Conservation (phyloP, 2,888 invertebrate species). For the Watsonalla cultraria region DNA sequence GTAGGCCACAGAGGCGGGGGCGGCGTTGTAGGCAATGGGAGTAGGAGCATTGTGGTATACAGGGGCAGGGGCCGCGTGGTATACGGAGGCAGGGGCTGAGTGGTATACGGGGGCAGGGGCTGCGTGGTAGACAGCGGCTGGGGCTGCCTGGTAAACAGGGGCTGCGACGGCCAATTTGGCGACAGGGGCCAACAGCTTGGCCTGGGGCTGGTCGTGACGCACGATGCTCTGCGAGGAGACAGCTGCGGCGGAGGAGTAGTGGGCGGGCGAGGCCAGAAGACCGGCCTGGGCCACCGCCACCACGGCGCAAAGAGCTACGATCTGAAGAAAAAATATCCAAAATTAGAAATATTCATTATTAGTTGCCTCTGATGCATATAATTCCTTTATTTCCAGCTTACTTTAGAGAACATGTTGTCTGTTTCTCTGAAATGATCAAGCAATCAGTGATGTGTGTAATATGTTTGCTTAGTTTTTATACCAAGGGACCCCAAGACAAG, state of each 20-base stretch:
- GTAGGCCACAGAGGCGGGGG: constrained; percentile 3
- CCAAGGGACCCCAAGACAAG: constrained; percentile 1
- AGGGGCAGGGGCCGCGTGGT: constrained; percentile 24
- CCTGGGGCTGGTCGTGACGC: constrained; percentile 17
- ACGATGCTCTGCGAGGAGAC: constrained; percentile 10
- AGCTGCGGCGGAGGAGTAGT: constrained; percentile 14
- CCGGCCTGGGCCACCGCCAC: constrained; percentile 43
- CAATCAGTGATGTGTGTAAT: constrained; percentile 5
- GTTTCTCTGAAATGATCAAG: constrained; percentile 1
- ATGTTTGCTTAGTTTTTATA: constrained; percentile 8
- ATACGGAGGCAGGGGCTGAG: constrained; percentile 16
- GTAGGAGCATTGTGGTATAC: constrained; percentile 30
- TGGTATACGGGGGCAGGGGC: constrained; percentile 19
- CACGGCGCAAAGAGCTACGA: constrained; percentile 43
- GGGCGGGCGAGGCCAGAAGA: constrained; percentile 33
- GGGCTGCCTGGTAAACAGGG: constrained; percentile 3
- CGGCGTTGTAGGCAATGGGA: constrained; percentile 8
- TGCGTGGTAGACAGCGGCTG: constrained; percentile 15
- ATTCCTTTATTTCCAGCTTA: constrained; percentile 9
- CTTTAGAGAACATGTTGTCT: constrained; percentile 27
- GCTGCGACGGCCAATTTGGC: constrained; percentile 11
- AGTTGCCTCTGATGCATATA: not conserved
- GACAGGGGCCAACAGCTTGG: constrained; percentile 14
- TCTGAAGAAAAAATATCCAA: constrained; percentile 6
- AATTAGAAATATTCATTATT: not conserved